Evolutionary conservation across 92 coral and sea anemone species (phyloP).

Genomic region (Parazoanthus atlanticus): DNA sequence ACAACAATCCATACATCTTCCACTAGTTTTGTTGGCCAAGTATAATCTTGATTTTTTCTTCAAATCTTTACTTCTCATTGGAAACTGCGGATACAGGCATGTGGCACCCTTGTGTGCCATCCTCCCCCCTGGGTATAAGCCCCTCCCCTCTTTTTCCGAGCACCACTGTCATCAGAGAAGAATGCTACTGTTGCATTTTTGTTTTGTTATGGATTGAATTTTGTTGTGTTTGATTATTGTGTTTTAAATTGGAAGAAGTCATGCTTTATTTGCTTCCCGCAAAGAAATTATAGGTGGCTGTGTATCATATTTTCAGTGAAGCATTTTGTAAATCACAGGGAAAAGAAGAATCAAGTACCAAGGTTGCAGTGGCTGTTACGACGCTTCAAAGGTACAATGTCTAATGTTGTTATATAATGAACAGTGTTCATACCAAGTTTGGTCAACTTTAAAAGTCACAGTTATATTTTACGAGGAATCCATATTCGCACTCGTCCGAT

Average conservation of each 20-base stretch:
- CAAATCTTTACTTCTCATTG: too few species aligned
- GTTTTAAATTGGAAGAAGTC: too few species aligned
- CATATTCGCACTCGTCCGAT: too few species aligned
- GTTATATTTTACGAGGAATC: too few species aligned
- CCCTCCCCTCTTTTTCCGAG: not conserved
- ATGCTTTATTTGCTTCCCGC: not conserved
- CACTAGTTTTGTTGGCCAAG: too few species aligned
- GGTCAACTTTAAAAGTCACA: not conserved
- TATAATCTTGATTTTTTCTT: too few species aligned
- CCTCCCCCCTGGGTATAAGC: not conserved
- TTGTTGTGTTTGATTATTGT: not conserved
- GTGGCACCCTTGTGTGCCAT: too few species aligned
- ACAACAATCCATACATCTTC: too few species aligned
- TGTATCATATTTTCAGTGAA: too few species aligned
- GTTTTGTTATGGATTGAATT: too few species aligned
- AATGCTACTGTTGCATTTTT: not conserved
- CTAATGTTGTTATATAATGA: not conserved
- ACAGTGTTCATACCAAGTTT: not conserved
- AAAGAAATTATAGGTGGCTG: not conserved
- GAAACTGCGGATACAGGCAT: too few species aligned
- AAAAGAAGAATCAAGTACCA: constrained; percentile 92
- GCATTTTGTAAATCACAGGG: constrained; percentile 56
- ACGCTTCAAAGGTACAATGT: constrained; percentile 79
- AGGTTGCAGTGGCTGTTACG: constrained; percentile 96
- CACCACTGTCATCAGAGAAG: not conserved